phyloP scores from a whole-genome alignment of 1,140 invertebrate species.

The Drosophila busckii region DNA sequence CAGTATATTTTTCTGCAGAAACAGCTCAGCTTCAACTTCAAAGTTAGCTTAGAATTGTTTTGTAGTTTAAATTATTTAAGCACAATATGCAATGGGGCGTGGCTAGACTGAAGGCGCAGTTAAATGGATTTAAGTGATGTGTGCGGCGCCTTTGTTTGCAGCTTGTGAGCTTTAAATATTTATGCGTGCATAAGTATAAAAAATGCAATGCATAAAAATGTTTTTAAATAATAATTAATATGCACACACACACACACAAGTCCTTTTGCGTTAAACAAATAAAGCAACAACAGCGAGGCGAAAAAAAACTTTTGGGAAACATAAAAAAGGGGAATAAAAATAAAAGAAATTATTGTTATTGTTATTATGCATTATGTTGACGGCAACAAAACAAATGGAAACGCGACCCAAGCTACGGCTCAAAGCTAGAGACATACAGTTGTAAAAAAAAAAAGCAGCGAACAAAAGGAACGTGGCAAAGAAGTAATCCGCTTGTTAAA shows the following conservation, averaged over 20 bases:
- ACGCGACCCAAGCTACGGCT: slow-evolving; percentile 28
- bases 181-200: background rate
- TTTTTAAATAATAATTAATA: slow-evolving; percentile 67
- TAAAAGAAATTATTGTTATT: slow-evolving; percentile 67
- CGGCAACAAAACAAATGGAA: slow-evolving; percentile 51
- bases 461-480: slow-evolving; percentile 28
- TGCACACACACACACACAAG: slow-evolving; percentile 51
- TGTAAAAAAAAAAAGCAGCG: slow-evolving; percentile 26
- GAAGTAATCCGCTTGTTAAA: slow-evolving; percentile 75
- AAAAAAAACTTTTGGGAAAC: slow-evolving; percentile 24
- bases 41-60: too few species aligned
- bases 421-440: slow-evolving; percentile 32
- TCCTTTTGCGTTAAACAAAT: slow-evolving; percentile 29
- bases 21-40: too few species aligned
- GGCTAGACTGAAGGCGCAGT: too few species aligned
- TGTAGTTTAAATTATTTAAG: too few species aligned
- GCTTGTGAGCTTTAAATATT: too few species aligned
- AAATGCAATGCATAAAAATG: slow-evolving; percentile 43
- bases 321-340: slow-evolving; percentile 50
- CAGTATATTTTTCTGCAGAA: too few species aligned
- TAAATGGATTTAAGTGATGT: too few species aligned
- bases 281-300: slow-evolving; percentile 2
- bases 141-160: too few species aligned
- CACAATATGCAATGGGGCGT: too few species aligned
- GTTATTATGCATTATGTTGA: slow-evolving; percentile 59